Evolutionary conservation across 1,140 invertebrate species (phyloP).

Genomic region (Magallana gigas): DNA sequence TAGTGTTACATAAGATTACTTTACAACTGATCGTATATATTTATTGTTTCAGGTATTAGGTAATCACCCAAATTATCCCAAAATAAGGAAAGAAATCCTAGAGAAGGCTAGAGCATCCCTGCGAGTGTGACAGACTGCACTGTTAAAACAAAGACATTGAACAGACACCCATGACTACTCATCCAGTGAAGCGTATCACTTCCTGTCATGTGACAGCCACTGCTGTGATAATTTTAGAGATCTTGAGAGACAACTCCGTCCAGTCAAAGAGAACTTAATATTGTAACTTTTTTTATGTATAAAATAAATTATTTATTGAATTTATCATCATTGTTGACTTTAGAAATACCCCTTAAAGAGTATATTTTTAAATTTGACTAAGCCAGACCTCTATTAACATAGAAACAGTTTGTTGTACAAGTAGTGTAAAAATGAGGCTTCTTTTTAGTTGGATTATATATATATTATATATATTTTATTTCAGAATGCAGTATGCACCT

Average conservation of each 20-base stretch:
- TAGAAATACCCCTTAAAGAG: no score
- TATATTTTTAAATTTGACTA: no score
- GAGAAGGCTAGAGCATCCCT: constrained; percentile 95
- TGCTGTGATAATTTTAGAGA: constrained; percentile 25
- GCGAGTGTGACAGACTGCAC: constrained; percentile 81
- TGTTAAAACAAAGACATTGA: neutral
- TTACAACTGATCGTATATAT: neutral
- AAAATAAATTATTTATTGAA: constrained; percentile 15
- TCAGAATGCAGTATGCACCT: no score
- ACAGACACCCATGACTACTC: neutral
- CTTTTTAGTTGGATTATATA: no score
- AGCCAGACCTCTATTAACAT: no score
- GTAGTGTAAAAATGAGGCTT: no score
- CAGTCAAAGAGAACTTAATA: neutral
- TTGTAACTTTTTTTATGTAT: neutral
- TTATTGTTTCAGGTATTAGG: constrained; percentile 83
- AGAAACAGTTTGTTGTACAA: no score
- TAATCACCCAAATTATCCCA: constrained; percentile 92
- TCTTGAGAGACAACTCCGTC: neutral
- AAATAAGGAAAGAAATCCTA: constrained; percentile 94
- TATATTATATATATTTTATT: no score
- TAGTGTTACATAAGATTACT: neutral
- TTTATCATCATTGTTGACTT: no score
- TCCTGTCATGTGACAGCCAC: neutral
- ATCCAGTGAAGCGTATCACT: neutral